phyloP scores from a whole-genome alignment of 2,113 vertebrate genomes.

The Shinisaurus crocodilurus region DNA sequence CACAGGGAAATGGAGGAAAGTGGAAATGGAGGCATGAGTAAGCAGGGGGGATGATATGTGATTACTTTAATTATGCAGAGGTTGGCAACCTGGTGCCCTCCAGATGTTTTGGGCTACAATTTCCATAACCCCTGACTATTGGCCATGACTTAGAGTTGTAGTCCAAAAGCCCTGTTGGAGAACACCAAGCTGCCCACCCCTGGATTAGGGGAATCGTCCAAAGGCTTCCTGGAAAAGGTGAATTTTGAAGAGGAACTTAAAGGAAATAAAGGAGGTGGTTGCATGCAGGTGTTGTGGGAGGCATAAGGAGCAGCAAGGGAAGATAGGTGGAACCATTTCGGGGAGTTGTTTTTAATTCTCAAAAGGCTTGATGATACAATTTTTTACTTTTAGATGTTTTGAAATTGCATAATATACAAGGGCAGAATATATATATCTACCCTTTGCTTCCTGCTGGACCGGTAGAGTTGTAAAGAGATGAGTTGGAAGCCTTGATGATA shows the following conservation, averaged over 20 bases:
- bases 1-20: not conserved
- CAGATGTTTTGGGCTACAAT: too few relatives aligned
- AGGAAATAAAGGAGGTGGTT: not conserved
- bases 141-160: too few relatives aligned
- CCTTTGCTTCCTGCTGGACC: not conserved
- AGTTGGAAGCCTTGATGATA: not conserved
- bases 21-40: not conserved
- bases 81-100: too few relatives aligned
- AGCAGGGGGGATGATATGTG: not conserved
- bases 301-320: too few relatives aligned
- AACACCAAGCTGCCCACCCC: too few relatives aligned
- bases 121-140: too few relatives aligned
- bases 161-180: too few relatives aligned
- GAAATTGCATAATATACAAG: not conserved
- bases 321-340: too few relatives aligned
- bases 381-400: not conserved
- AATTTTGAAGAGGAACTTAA: not conserved
- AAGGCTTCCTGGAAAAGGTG: not conserved
- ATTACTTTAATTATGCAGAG: not conserved
- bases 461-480: not conserved
- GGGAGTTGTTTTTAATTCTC: not conserved
- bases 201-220: not conserved
- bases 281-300: too few relatives aligned
- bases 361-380: not conserved
- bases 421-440: not conserved